Base-by-base conservation (phyloP, 2,888 invertebrate species). In the Raillietiella orientalis region DNA sequence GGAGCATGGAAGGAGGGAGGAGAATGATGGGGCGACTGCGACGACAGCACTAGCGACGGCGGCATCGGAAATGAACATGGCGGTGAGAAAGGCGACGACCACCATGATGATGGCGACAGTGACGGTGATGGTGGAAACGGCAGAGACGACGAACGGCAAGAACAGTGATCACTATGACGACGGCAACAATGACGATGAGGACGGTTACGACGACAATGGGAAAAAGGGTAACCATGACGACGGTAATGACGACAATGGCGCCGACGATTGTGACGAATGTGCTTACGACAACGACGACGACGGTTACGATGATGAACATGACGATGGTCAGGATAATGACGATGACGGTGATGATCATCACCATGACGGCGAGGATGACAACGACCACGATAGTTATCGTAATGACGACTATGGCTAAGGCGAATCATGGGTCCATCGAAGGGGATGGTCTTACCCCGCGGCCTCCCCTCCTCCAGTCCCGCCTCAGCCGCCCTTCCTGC, bases 41-140 rank as follows among this genome's bases (percentile, higher is more conserved):
- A 23, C 23, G 10, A 23, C 23, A 12, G 11, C 23, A 10, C 8
- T 12, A 12, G 11, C 23, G 10, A 23, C 23, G 10, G 11, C 23
- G 10, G 11, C 23, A 12, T 10, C 23, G 10, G 11, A n/a, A 10
- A 23, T 12, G 10, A 23, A n/a, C 10, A 27, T 26, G 13, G 26
- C 27, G n/a, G 26, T 14, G 10, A 27, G 26, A 11, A 13, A 12
- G 26, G 22, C 16, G 10, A 27, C 27, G 14, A 16, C 27, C 9
- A 27, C 27, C 10, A 27, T 26, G 13, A 27, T 26, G 25, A 27
- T 26, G 25, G 26, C 27, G 14, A 27, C 27, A 9, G 26, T 26
- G 14, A 16, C 27, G 10, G 26, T 14, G 11, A 16, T 14, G n/a
- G 22, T 26, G 10, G 22, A 12, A n/a, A 27, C 10, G 10, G 11